phyloP scores from a whole-genome alignment of 1,140 invertebrate species.

The Augochlora pura region DNA sequence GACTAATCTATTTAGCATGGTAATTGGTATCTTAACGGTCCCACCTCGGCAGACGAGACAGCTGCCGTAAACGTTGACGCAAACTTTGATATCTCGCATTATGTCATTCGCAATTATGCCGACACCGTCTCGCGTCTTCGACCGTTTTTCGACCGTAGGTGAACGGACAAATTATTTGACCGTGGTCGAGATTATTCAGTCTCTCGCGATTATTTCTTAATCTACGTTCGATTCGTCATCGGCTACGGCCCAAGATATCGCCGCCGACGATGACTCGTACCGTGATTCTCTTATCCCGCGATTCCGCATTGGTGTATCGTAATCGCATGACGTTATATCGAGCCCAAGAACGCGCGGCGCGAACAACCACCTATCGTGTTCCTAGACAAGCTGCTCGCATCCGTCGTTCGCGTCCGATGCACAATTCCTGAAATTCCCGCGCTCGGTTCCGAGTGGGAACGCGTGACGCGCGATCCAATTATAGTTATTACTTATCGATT shows the following conservation, averaged over 20 bases:
- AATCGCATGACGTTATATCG: not conserved
- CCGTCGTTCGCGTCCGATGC: not conserved
- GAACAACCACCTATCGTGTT: not conserved
- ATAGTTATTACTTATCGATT: slow-evolving; percentile 3
- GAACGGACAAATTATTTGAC: too few species aligned
- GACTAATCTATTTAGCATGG: not conserved
- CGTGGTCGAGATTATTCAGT: too few species aligned
- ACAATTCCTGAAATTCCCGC: not conserved
- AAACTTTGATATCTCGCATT: slow-evolving; percentile 41
- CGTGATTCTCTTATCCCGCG: too few species aligned
- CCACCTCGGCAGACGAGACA: not conserved
- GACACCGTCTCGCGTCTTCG: too few species aligned
- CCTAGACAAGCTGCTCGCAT: not conserved
- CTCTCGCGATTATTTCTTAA: too few species aligned
- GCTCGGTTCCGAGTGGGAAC: not conserved
- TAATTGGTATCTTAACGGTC: slow-evolving; percentile 18
- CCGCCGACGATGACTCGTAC: not conserved
- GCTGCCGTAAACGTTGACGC: slow-evolving; percentile 1
- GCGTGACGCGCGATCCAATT: slow-evolving; percentile 15
- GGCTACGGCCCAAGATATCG: too few species aligned
- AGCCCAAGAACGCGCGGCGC: not conserved
- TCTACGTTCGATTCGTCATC: too few species aligned
- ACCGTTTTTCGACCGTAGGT: too few species aligned
- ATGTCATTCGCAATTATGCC: slow-evolving; percentile 30
- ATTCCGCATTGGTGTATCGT: not conserved